Percentiles rank a stretch among this genome's conserved stretches.
These are phyloP conservation scores for Dicentrarchus labrax DNA, from an alignment of 2,113 vertebrate species.

Conservation along the genomic window DNA sequence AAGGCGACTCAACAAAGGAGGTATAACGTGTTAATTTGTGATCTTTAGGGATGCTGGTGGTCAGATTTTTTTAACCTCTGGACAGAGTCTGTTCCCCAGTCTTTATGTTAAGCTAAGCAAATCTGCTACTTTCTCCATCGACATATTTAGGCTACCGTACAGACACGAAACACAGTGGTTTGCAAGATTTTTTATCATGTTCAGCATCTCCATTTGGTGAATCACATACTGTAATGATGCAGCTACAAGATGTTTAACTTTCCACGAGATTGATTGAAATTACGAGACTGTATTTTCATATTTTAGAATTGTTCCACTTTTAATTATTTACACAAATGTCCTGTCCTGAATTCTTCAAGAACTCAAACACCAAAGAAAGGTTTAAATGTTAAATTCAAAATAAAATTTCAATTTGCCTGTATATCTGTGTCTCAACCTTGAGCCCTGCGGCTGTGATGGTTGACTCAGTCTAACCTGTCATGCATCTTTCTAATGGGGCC, in stretches of 20 bases:
- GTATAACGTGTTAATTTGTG: too few species aligned
- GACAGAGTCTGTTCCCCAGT: too few species aligned
- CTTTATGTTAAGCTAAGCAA: too few species aligned
- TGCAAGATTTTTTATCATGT: neutral
- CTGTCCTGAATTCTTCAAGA: neutral
- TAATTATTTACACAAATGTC: neutral
- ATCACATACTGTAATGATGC: neutral
- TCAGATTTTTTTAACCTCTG: too few species aligned
- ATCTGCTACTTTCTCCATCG: too few species aligned
- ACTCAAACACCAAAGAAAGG: neutral
- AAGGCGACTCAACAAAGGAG: too few species aligned
- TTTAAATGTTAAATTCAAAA: neutral
- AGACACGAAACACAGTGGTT: neutral
- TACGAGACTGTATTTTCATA: neutral
- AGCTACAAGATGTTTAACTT: neutral
- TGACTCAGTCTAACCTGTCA: conserved; percentile 49
- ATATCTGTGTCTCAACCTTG: conserved; percentile 3
- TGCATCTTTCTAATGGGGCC: conserved; percentile 51
- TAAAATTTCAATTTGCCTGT: neutral
- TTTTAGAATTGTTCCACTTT: neutral
- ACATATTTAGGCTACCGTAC: neutral
- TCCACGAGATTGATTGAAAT: too few species aligned
- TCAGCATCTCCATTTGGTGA: neutral
- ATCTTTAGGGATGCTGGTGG: too few species aligned
- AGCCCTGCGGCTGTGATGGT: neutral